A percentile compares a stretch with the other conserved stretches of the same genome.
Evolutionary conservation across 2,797 vertebrate genomes (phyloP).

Genomic region (Gambusia yucatana): DNA sequence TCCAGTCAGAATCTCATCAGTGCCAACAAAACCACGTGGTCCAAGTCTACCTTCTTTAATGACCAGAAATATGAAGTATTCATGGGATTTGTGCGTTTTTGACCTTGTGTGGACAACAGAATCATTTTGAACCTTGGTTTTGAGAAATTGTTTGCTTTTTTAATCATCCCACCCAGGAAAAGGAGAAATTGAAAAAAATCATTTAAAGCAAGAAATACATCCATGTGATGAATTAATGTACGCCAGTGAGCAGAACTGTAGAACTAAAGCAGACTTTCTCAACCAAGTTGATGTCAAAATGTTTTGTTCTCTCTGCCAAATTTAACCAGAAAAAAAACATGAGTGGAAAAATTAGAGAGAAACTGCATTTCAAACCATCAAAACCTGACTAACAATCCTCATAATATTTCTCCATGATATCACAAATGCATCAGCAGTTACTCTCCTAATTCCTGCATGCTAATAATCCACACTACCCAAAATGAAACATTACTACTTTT

Average conservation of each 20-base stretch:
- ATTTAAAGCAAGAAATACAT: neutral
- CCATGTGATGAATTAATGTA: neutral
- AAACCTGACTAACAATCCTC: neutral
- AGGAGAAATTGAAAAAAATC: neutral
- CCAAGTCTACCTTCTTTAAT: neutral
- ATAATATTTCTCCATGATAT: neutral
- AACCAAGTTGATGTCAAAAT: neutral
- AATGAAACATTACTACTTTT: neutral
- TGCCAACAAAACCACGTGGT: neutral
- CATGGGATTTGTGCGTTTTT: neutral
- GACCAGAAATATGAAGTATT: neutral
- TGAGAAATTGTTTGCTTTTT: neutral
- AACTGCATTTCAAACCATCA: neutral
- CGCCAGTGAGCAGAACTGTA: neutral
- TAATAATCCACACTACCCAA: conserved; percentile 1
- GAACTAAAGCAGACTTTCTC: neutral
- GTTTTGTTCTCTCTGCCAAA: neutral
- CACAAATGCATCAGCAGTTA: neutral
- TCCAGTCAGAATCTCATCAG: neutral
- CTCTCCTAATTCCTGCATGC: neutral
- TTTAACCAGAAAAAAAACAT: neutral
- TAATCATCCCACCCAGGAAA: neutral
- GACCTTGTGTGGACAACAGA: neutral
- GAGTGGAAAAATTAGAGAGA: neutral
- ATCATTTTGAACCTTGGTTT: neutral